phyloP scores from a whole-genome alignment of 1,140 invertebrate genomes.

The Leptinotarsa undecemlineata region DNA sequence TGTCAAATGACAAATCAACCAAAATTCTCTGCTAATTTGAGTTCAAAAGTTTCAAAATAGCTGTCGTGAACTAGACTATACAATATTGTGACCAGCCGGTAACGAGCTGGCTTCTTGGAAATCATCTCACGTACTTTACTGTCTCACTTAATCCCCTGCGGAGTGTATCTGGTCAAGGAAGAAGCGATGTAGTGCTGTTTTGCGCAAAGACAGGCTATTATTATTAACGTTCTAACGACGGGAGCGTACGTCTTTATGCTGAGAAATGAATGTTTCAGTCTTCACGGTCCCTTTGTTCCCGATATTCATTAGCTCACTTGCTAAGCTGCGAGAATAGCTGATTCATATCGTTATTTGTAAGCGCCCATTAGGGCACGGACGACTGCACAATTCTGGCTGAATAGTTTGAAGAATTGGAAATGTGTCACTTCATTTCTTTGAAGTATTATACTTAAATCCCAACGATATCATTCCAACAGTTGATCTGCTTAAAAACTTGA shows the following conservation, averaged over 20 bases:
- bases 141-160: constrained; percentile 37
- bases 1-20: no score
- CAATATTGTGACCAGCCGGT: constrained; percentile 25
- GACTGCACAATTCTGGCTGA: no score
- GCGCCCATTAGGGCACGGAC: background rate
- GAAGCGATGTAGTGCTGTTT: constrained; percentile 30
- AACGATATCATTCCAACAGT: no score
- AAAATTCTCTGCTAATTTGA: no score
- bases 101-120: constrained; percentile 36
- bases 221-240: background rate
- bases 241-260: background rate
- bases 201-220: constrained; percentile 37
- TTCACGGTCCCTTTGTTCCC: constrained; percentile 1
- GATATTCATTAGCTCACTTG: background rate
- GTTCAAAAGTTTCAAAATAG: no score
- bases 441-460: no score
- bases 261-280: background rate
- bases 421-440: no score
- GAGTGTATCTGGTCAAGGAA: constrained; percentile 30
- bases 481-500: no score
- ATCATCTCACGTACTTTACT: constrained; percentile 33
- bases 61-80: no score
- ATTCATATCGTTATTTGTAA: background rate
- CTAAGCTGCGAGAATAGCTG: background rate
- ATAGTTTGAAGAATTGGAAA: no score